A percentile compares a stretch with the other conserved stretches of the same genome.
phyloP scores from a whole-genome alignment of 64 coral and sea anemone species.

The Dendronephthya gigantea region DNA sequence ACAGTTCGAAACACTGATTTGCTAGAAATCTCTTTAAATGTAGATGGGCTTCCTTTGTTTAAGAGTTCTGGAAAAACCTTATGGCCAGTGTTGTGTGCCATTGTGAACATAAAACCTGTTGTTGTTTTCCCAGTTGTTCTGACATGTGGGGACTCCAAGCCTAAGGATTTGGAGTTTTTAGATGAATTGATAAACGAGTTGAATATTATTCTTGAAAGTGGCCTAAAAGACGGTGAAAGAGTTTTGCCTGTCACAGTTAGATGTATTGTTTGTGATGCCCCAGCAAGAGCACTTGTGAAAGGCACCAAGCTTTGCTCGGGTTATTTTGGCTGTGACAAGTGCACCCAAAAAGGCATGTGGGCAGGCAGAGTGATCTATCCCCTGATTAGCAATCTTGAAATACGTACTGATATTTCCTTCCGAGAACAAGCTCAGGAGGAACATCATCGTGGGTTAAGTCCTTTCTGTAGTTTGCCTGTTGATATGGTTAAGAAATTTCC shows the following conservation, averaged over 20 bases:
- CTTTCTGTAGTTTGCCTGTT: conserved; percentile 1
- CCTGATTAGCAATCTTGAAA: background rate
- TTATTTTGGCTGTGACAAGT: conserved; percentile 18
- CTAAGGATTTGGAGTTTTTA: conserved; percentile 2
- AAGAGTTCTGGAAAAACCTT: background rate
- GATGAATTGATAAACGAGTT: conserved; percentile 11
- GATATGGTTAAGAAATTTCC: conserved; percentile 23
- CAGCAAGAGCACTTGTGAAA: conserved; percentile 13
- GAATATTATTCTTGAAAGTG: conserved; percentile 6
- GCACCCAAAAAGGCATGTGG: conserved; percentile 1
- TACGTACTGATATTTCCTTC: conserved; percentile 6
- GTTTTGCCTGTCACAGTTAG: background rate
- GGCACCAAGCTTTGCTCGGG: conserved; percentile 19
- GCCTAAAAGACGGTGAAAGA: background rate
- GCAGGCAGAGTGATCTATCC: conserved; percentile 1
- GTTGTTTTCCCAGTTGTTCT: background rate
- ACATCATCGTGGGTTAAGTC: conserved; percentile 1
- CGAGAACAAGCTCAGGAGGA: conserved; percentile 10
- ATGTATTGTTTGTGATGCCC: conserved; percentile 20
- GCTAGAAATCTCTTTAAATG: background rate
- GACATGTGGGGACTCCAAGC: background rate
- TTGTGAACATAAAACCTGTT: background rate
- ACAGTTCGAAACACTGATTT: background rate
- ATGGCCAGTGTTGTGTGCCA: conserved; percentile 8
- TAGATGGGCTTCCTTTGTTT: conserved; percentile 1